Conservation (phyloP, 2,888 invertebrate species). For the Philaethria dido region DNA sequence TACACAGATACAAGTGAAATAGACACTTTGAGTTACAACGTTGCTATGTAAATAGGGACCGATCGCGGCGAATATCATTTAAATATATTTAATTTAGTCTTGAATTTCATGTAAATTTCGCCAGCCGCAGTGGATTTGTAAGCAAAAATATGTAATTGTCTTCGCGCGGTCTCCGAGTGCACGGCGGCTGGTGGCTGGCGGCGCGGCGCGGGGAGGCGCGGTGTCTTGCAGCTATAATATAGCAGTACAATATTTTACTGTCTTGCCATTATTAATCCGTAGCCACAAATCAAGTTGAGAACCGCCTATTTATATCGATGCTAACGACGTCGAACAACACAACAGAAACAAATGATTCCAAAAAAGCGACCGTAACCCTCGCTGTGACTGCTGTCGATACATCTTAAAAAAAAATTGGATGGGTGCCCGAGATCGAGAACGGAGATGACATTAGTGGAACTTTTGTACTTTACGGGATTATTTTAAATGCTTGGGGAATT, state of each 20-base stretch:
- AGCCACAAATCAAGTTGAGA: conserved; percentile 21
- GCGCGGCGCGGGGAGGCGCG: neutral
- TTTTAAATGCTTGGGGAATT: conserved; percentile 1
- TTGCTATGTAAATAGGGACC: conserved; percentile 24
- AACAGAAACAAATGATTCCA: conserved; percentile 23
- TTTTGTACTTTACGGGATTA: neutral
- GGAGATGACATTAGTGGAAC: neutral
- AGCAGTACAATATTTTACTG: conserved; percentile 30
- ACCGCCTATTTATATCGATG: conserved; percentile 20
- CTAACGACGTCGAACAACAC: conserved; percentile 17
- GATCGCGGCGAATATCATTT: conserved; percentile 28
- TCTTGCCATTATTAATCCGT: conserved; percentile 28
- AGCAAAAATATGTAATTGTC: conserved; percentile 31
- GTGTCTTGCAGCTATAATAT: conserved; percentile 7
- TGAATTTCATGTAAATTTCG: conserved; percentile 35
- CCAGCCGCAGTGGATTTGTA: conserved; percentile 26
- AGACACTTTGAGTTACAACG: neutral
- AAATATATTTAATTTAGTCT: conserved; percentile 35
- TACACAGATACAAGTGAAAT: neutral
- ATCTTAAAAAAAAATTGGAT: conserved; percentile 4
- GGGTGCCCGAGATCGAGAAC: conserved; percentile 2
- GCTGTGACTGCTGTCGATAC: conserved; percentile 22
- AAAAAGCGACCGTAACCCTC: conserved; percentile 26
- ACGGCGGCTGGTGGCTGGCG: too few species aligned
- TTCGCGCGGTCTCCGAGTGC: neutral